Evolutionary conservation across 1,140 invertebrate genomes (phyloP), one percentile per base, ranked within the genome.

Genomic region (Papilio helenus): DNA sequence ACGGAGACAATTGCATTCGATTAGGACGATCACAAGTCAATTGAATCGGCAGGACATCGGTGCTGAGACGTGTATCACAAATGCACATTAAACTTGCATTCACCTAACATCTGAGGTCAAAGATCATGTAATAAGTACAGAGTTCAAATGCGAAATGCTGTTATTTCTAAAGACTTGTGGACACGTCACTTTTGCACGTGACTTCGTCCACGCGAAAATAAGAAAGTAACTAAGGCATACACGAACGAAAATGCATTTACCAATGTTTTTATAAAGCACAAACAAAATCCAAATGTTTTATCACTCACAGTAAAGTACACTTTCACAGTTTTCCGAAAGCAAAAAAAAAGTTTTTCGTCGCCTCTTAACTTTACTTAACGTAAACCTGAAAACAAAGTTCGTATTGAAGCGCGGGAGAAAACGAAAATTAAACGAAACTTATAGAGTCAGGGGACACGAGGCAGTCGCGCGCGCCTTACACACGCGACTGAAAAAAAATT

Each of bases 401-500:
- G 80, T 71, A 80, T 71, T 58, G 71, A 80, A 80, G 79, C 72
- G 80, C 88, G 87, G 85, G 88, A 86, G 85, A 88, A 90, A 87
- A 82, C 81, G 82, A 81, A 76, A 84, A 72, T 79, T 44, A 39
- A 73, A 80, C 82, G 79, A 90, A 88, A 84, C 79, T 77, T 80
- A 81, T 74, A 83, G 84, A 85, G 84, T 87, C 87, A 82, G 87
- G 82, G 83, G 82, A 85, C 84, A 89, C 89, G 86, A 83, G 76
- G 79, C 86, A 89, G 92, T 83, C 93, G 93, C 92, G 92, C 93
- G 93, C 89, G 89, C 85, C 81, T 88, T 85, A 88, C 88, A 89
- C 90, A 92, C 93, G 93, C 93, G 93, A 94, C 93, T 94, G 93
- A 93, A 94, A 94, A 68, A 85, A 94, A 94, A 93, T 90, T 90